These are phyloP conservation scores for Drosophila grimshawi DNA, from an alignment of 1,140 invertebrate species.

Conservation along the genomic window DNA sequence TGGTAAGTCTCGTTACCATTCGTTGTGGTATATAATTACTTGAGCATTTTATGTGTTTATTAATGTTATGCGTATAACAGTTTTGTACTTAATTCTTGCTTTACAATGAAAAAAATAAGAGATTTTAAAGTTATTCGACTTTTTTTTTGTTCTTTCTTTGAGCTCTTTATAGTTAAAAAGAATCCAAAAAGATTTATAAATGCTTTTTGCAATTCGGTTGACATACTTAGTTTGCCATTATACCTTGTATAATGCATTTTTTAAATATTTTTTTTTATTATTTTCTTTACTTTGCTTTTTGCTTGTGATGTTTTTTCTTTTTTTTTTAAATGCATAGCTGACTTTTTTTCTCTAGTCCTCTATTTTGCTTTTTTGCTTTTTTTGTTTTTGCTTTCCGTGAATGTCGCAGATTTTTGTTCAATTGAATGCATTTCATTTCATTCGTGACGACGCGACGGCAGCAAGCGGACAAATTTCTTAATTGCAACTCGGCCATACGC, in stretches of 20 bases:
- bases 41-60: not conserved
- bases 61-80: not conserved
- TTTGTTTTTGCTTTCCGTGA: slow-evolving; percentile 16
- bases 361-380: not conserved
- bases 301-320: not conserved
- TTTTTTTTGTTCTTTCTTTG: not conserved
- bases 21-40: no score
- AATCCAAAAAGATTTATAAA: slow-evolving; percentile 6
- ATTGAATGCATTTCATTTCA: slow-evolving; percentile 78
- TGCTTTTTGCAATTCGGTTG: slow-evolving; percentile 16
- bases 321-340: not conserved
- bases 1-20: no score
- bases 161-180: not conserved
- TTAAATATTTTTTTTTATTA: not conserved
- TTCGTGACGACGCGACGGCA: slow-evolving; percentile 49
- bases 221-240: slow-evolving; percentile 20
- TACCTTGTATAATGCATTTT: not conserved
- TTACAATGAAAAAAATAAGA: no score
- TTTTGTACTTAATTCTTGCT: no score
- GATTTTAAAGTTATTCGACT: not conserved
- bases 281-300: slow-evolving; percentile 6
- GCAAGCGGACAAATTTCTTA: slow-evolving; percentile 78
- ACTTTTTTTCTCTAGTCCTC: not conserved
- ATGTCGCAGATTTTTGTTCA: slow-evolving; percentile 53
- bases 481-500: slow-evolving; percentile 62